Evolutionary conservation across 2,113 vertebrate genomes (phyloP), one percentile per base, ranked within the genome.

Genomic region (Erythrocercus mccallii): DNA sequence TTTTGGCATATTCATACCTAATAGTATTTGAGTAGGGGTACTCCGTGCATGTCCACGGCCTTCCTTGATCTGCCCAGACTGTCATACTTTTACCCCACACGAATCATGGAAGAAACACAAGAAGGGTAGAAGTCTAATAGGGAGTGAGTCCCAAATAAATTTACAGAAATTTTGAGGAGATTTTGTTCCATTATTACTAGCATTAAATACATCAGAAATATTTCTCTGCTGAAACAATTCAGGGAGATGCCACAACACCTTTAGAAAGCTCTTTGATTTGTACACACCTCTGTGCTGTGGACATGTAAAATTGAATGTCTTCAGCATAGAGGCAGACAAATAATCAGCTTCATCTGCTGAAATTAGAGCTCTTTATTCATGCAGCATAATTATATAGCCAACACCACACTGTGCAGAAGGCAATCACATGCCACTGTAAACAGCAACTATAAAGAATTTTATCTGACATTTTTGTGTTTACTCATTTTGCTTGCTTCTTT

Each of bases 391-490:
- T 85, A 64, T 25, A 42, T 2, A 82, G 78, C 35, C 90, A 87
- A 57, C 62, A 66, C 30, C 53, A 82, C 66, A 16, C 40, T 65
- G 73, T 11, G 62, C 74, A 95, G 87, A 92, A 95, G 50, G 94
- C 81, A 94, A 94, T 91, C 73, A 71, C 72, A 77, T 85, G 74
- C 78, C 81, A 90, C 91, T 91, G 89, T 65, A 90, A 85, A 94
- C 87, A 87, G 66, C 88, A 89, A 69, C 58, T 38, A 65, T 42
- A 44, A 89, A 91, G 71, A 90, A 91, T 38, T 91, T 94, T 61
- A 62, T 79, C 66, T 92, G 91, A 96, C 93, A 91, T 95, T 97
- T 95, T 85, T 76, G 33, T 90, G 58, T 92, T 94, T 90, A 88
- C 42, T 56, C 69, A 73, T 94, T 94, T 78, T 0, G 0, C 58